phyloP scores from a whole-genome alignment of 1,140 invertebrate species.

The Gonatopus flavifemur region DNA sequence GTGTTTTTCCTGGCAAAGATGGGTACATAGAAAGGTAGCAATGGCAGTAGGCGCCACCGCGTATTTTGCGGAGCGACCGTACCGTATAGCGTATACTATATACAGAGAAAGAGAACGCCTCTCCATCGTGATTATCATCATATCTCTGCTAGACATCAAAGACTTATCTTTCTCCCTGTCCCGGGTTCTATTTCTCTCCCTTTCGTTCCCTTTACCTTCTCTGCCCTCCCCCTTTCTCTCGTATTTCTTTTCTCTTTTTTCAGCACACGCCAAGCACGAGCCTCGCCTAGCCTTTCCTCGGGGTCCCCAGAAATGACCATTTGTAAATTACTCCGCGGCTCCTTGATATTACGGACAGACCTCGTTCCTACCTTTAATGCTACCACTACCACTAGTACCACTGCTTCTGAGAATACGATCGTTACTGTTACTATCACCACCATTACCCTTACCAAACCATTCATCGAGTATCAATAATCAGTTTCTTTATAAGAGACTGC shows the following conservation, averaged over 20 bases:
- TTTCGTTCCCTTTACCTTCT: not conserved
- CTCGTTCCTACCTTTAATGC: too few relatives aligned
- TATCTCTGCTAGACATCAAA: conserved; percentile 50
- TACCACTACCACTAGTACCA: too few relatives aligned
- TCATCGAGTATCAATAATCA: too few relatives aligned
- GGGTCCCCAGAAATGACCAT: conserved; percentile 41
- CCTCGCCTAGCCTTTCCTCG: conserved; percentile 9
- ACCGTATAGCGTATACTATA: too few relatives aligned
- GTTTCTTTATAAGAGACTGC: too few relatives aligned
- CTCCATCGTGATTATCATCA: conserved; percentile 42
- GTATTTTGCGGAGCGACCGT: conserved; percentile 31
- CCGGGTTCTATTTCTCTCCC: conserved; percentile 12
- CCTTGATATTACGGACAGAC: too few relatives aligned
- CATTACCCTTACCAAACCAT: too few relatives aligned
- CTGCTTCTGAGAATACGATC: too few relatives aligned
- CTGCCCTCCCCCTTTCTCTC: not conserved
- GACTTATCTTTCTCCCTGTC: conserved; percentile 34
- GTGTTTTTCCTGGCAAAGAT: too few relatives aligned
- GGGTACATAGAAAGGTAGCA: conserved; percentile 13
- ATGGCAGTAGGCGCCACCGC: conserved; percentile 11
- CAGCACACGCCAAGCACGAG: not conserved
- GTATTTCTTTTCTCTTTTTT: conserved; percentile 5
- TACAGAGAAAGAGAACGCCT: conserved; percentile 36
- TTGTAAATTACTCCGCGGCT: conserved; percentile 38
- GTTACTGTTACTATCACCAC: too few relatives aligned